Percentiles rank a stretch among this genome's conserved stretches.
These are phyloP conservation scores for Spodoptera exigua DNA, from an alignment of 2,888 invertebrate genomes.

Conservation along the genomic window DNA sequence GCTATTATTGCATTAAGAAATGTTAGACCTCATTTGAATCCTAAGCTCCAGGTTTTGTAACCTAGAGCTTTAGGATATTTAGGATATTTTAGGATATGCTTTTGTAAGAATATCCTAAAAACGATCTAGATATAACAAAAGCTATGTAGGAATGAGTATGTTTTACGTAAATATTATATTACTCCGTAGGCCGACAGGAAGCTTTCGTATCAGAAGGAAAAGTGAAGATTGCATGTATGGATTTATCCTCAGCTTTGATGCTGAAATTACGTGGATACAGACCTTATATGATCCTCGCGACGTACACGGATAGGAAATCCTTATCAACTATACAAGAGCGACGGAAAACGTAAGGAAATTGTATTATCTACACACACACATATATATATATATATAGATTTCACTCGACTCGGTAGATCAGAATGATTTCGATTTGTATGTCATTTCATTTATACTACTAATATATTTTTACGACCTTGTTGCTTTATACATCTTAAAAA, in stretches of 20 bases:
- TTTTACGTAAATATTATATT: constrained; percentile 34
- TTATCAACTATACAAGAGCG: constrained; percentile 65
- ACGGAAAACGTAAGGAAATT: constrained; percentile 70
- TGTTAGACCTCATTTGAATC: background rate
- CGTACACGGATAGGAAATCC: constrained; percentile 63
- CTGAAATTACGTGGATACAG: constrained; percentile 78
- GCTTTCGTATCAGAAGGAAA: constrained; percentile 76
- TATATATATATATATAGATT: too few species aligned
- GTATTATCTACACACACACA: too few species aligned
- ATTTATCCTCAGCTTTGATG: constrained; percentile 80
- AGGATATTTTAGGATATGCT: too few species aligned
- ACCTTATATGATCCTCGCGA: constrained; percentile 81
- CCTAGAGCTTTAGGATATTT: too few species aligned
- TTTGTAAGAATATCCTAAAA: constrained; percentile 30
- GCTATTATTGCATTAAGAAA: too few species aligned
- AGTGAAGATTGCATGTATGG: constrained; percentile 78
- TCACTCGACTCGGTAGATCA: too few species aligned
- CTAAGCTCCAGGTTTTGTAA: constrained; percentile 4
- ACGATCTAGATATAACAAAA: constrained; percentile 29
- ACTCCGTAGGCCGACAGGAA: constrained; percentile 77
- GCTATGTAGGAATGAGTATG: constrained; percentile 17
- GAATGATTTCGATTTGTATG: too few species aligned
- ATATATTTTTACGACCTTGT: too few species aligned
- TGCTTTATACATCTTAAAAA: too few species aligned
- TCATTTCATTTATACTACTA: too few species aligned